Conservation (phyloP, 1,140 invertebrate genomes). For the Plectus sambesii region DNA sequence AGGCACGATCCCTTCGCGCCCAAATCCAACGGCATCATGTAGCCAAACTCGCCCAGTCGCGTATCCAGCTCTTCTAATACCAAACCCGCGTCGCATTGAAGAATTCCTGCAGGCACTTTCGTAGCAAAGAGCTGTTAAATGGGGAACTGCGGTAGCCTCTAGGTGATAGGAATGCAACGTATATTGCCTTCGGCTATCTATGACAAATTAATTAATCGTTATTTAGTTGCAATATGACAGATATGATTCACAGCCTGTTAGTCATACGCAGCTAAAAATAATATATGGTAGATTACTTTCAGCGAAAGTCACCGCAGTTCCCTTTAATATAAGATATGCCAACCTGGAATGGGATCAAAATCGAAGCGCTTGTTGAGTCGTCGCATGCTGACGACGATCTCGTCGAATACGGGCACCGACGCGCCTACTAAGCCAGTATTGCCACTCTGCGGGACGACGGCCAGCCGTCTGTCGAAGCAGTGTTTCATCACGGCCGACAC, state of each 20-base stretch:
- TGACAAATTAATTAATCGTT: not conserved
- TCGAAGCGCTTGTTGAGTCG: slow-evolving; percentile 76
- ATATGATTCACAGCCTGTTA: not conserved
- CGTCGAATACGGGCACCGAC: slow-evolving; percentile 88
- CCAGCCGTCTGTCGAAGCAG: slow-evolving; percentile 69
- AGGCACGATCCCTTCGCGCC: slow-evolving; percentile 92
- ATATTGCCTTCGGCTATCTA: slow-evolving; percentile 10
- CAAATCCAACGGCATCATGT: slow-evolving; percentile 88
- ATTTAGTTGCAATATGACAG: not conserved
- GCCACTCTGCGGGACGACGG: slow-evolving; percentile 80
- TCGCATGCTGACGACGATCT: slow-evolving; percentile 73
- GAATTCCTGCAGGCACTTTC: slow-evolving; percentile 56
- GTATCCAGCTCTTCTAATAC: slow-evolving; percentile 73
- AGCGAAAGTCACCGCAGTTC: not conserved
- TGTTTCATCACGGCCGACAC: slow-evolving; percentile 71
- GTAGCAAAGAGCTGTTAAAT: too few species aligned
- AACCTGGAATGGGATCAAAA: slow-evolving; percentile 50
- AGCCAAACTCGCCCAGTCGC: slow-evolving; percentile 58
- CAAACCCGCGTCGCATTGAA: slow-evolving; percentile 81
- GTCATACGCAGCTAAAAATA: not conserved
- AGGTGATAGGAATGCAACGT: slow-evolving; percentile 12
- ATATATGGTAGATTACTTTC: too few species aligned
- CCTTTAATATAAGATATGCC: too few species aligned
- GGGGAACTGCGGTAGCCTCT: too few species aligned
- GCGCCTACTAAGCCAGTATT: slow-evolving; percentile 86